Percentiles rank a stretch among this genome's conserved stretches.
Evolutionary conservation across 1,140 invertebrate species (phyloP).

Genomic region (Spodoptera litura): DNA sequence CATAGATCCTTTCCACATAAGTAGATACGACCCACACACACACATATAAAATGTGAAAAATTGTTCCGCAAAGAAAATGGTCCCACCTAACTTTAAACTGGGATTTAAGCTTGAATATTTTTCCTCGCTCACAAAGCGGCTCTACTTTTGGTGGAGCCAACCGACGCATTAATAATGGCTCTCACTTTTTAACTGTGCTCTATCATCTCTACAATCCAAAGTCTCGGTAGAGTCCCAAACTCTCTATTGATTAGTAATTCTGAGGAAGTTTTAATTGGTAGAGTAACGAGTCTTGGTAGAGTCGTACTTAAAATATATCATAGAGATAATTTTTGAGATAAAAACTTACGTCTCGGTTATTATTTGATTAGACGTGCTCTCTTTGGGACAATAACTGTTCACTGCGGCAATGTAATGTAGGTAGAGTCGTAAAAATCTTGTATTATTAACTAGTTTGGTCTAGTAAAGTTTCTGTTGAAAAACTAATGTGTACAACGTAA

Average conservation of each 20-base stretch:
- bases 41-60: constrained; percentile 23
- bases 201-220: constrained; percentile 13
- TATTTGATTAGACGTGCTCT: constrained; percentile 34
- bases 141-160: constrained; percentile 4
- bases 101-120: constrained; percentile 35
- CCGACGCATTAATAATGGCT: constrained; percentile 37
- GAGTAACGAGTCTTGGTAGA: constrained; percentile 3
- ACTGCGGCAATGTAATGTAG: constrained; percentile 21
- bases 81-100: constrained; percentile 31
- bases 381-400: not conserved
- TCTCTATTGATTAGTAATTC: constrained; percentile 31
- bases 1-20: not conserved
- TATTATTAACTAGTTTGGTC: constrained; percentile 26
- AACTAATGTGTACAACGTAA: not conserved
- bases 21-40: constrained; percentile 15
- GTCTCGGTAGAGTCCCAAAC: not conserved
- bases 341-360: constrained; percentile 44
- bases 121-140: not conserved
- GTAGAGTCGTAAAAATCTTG: constrained; percentile 40
- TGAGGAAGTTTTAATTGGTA: constrained; percentile 28
- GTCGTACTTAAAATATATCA: constrained; percentile 5
- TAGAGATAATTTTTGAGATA: constrained; percentile 37
- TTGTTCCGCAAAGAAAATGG: constrained; percentile 30
- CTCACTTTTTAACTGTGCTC: constrained; percentile 39
- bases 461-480: constrained; percentile 2